phyloP scores from a whole-genome alignment of 2,113 vertebrate genomes.

The Geococcyx californianus region DNA sequence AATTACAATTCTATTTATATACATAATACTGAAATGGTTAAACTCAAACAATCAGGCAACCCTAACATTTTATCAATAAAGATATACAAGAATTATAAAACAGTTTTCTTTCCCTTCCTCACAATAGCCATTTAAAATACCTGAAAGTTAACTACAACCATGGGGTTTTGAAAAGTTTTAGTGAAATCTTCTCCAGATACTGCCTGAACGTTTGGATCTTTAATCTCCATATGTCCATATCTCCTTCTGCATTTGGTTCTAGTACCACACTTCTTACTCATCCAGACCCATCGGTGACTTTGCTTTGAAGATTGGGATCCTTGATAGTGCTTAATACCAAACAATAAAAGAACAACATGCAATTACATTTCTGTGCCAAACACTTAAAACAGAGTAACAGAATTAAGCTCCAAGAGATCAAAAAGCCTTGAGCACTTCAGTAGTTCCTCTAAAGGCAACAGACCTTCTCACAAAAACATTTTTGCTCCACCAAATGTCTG shows the following conservation, averaged over 20 bases:
- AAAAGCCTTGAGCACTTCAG: not conserved
- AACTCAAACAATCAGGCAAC: not conserved
- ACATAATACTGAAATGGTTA: not conserved
- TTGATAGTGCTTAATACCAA: not conserved
- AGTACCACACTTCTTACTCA: not conserved
- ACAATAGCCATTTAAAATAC: not conserved
- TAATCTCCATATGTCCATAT: not conserved
- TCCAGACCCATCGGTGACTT: not conserved
- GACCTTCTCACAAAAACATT: constrained; percentile 5
- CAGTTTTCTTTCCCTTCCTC: not conserved
- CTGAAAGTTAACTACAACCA: not conserved
- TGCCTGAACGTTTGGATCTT: not conserved
- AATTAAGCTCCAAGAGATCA: not conserved
- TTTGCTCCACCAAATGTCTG: not conserved
- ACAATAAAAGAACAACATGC: not conserved
- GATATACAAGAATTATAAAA: not conserved
- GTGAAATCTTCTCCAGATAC: not conserved
- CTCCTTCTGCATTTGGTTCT: not conserved
- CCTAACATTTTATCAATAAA: not conserved
- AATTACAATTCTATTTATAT: not conserved
- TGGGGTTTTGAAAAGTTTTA: not conserved
- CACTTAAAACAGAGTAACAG: not conserved
- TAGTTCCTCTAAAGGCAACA: not conserved
- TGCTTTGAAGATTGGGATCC: not conserved
- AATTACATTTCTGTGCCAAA: not conserved